Base-by-base conservation (phyloP, 1,140 invertebrate genomes). In the Ceratina calcarata region DNA sequence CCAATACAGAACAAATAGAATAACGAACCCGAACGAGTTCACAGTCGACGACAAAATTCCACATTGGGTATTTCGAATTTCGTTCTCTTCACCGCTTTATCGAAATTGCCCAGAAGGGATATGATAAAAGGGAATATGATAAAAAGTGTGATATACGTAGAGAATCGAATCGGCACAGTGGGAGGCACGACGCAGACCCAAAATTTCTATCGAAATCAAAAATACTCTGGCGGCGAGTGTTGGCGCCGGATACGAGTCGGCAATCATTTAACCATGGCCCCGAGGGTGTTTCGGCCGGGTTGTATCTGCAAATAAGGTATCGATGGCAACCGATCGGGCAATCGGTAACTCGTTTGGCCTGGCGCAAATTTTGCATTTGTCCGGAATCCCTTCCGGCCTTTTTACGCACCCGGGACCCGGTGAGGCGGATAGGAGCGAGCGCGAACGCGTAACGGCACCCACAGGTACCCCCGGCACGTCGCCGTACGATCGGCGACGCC, bases 401-500 rank as follows among this genome's bases (percentile, higher is more conserved):
- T 68, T 81, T 78, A 75, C 78, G 84, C 45, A 70, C 68, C n/a
- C 67, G 71, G 78, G 72, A 81, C 65, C 77, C 82, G 78, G 78
- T 6, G 37, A 45, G 78, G 73, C 79, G 77, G 80, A 70, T 80
- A 2, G 55, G 57, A 27, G 10, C 15, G 62, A 45, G 32, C 65
- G 55, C 69, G 81, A 62, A 67, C 78, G 84, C 71, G 65, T 86
- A 86, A 86, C 85, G 74, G 77, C 82, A 83, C 85, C 84, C 81
- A 81, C 75, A 86, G 85, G 81, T 86, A 86, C 81, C 81, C 73
- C 73, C 84, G 37, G 82, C 82, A 84, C 85, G 82, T 88, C 80
- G 85, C 75, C 88, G 87, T 89, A 91, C 91, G 90, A 90, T 90
- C 76, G 89, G 86, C 88, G 87, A 90, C 86, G 85, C 86, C 82